Evolutionary conservation across 1,140 invertebrate genomes (phyloP).

Genomic region (Pantala flavescens): DNA sequence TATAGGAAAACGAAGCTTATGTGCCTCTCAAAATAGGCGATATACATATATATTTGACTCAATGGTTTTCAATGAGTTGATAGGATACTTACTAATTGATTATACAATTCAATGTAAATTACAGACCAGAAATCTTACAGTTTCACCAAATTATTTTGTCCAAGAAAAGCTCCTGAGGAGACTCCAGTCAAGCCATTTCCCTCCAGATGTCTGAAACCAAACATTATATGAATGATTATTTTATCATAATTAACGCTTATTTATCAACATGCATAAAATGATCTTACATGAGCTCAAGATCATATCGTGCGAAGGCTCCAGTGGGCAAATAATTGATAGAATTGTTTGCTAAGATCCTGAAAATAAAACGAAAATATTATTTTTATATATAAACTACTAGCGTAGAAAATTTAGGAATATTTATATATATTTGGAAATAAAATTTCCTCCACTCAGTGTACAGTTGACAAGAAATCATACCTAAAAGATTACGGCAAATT

Average conservation of each 20-base stretch:
- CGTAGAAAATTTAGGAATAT: not conserved
- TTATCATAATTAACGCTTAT: no score
- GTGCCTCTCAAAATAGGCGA: no score
- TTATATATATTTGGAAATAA: not conserved
- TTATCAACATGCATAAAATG: not conserved
- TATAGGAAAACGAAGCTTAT: no score
- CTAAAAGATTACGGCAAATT: no score
- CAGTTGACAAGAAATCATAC: no score
- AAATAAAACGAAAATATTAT: not conserved
- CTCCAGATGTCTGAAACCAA: conserved; percentile 27
- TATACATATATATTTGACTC: no score
- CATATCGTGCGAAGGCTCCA: conserved; percentile 10
- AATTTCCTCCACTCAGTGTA: no score
- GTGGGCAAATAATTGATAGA: conserved; percentile 14
- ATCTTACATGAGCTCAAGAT: conserved; percentile 21
- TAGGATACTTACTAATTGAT: no score
- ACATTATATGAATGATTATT: not conserved
- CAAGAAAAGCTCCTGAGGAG: conserved; percentile 22
- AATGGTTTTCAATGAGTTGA: no score
- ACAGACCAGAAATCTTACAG: conserved; percentile 27
- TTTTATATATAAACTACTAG: not conserved
- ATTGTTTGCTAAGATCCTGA: conserved; percentile 20
- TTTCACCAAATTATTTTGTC: conserved; percentile 26
- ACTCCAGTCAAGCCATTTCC: conserved; percentile 27
- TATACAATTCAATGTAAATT: no score